phyloP scores from a whole-genome alignment of 2,113 vertebrate genomes.

The Gnathonemus echidnorhynchus region DNA sequence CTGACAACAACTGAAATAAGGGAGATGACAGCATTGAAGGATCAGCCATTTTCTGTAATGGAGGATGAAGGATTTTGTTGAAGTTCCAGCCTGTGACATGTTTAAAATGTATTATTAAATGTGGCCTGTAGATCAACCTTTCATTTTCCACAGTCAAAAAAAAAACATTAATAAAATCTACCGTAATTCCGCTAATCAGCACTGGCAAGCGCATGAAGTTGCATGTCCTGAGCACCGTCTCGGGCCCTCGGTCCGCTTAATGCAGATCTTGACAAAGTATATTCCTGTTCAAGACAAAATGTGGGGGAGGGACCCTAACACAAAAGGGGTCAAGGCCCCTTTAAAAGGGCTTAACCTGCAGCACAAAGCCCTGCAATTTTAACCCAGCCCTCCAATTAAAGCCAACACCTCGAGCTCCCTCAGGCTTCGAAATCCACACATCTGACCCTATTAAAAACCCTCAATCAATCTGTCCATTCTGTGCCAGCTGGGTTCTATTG shows the following conservation, averaged over 20 bases:
- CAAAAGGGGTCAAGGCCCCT: background rate
- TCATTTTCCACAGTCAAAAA: background rate
- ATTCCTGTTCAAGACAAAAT: background rate
- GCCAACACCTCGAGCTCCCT: background rate
- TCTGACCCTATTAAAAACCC: background rate
- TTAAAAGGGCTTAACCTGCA: background rate
- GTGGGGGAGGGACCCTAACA: background rate
- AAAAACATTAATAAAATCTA: background rate
- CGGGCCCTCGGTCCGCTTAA: background rate
- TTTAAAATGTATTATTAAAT: background rate
- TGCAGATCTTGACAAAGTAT: background rate
- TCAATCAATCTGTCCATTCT: background rate
- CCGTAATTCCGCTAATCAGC: background rate
- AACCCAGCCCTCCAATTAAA: background rate
- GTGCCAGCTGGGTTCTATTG: background rate
- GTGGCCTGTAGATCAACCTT: background rate
- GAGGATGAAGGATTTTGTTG: background rate
- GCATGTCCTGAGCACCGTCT: background rate
- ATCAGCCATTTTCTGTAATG: background rate
- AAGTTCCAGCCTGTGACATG: background rate
- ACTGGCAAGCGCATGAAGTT: background rate
- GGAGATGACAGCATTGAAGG: background rate
- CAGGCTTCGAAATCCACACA: background rate
- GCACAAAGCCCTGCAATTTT: background rate
- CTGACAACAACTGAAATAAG: background rate